Conservation (phyloP, 53 echinoderm and acorn worm species). For the Mesocentrotus franciscanus region DNA sequence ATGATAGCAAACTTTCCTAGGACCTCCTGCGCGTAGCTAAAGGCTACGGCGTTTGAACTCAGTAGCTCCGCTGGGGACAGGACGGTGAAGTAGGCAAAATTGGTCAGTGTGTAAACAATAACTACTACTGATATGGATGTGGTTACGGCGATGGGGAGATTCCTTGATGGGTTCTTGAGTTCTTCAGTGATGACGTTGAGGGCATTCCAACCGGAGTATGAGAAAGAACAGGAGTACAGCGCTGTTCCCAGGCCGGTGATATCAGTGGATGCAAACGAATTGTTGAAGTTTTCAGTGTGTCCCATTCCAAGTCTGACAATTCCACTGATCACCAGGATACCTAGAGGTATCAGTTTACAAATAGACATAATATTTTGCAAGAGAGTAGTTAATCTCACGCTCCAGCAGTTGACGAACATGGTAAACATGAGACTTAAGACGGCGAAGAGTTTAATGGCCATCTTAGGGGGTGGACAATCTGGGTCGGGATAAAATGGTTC, state of each 20-base stretch:
- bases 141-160: conserved; percentile 24
- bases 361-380: conserved; percentile 16
- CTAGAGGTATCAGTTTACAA: conserved; percentile 48
- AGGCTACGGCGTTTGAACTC: conserved; percentile 64
- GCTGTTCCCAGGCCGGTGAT: conserved; percentile 54
- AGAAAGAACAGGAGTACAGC: conserved; percentile 64
- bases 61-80: conserved; percentile 60
- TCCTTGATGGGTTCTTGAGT: conserved; percentile 59
- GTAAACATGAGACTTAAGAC: conserved; percentile 7
- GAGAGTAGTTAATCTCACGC: conserved; percentile 47
- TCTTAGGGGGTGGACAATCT: conserved; percentile 34
- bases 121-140: conserved; percentile 41
- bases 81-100: conserved; percentile 64
- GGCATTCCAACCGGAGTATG: conserved; percentile 69
- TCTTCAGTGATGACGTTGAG: conserved; percentile 65
- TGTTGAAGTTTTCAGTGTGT: conserved; percentile 55
- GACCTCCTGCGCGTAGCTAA: conserved; percentile 50
- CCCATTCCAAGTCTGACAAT: conserved; percentile 24
- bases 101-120: conserved; percentile 54
- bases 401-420: conserved; percentile 64
- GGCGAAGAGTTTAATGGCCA: not conserved
- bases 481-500: conserved; percentile 67
- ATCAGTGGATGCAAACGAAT: conserved; percentile 54
- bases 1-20: conserved; percentile 56
- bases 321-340: conserved; percentile 52